A percentile compares a stretch with the other conserved stretches of the same genome.
These are phyloP conservation scores for Desmodus rotundus DNA, from an alignment of 2,113 vertebrate genomes.

Conservation along the genomic window DNA sequence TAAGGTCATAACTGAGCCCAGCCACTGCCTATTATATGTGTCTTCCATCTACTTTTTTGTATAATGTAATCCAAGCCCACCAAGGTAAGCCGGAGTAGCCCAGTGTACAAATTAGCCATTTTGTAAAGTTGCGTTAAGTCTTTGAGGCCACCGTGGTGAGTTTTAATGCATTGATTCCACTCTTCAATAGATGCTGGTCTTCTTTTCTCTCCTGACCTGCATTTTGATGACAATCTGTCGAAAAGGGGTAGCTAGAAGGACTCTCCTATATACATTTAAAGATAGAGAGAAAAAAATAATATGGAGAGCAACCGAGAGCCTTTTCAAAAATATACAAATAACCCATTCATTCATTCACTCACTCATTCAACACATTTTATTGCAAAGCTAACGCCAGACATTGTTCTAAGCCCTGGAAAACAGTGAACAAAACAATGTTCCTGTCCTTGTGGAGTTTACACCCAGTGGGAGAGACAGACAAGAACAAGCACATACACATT, in stretches of 20 bases:
- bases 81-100: neutral
- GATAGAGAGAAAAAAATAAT: neutral
- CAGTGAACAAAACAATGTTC: neutral
- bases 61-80: neutral
- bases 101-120: constrained; percentile 64
- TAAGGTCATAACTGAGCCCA: constrained; percentile 38
- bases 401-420: neutral
- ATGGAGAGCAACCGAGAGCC: neutral
- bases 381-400: neutral
- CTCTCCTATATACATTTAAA: neutral
- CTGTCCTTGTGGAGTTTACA: neutral
- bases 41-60: constrained; percentile 29
- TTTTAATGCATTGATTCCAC: constrained; percentile 35
- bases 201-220: constrained; percentile 42
- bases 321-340: neutral
- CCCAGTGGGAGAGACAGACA: neutral
- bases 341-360: neutral
- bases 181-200: constrained; percentile 47
- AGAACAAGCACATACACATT: neutral
- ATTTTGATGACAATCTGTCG: constrained; percentile 33
- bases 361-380: neutral
- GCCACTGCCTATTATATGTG: neutral
- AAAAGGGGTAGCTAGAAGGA: neutral
- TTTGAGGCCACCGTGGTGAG: constrained; percentile 49
- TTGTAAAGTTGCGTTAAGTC: constrained; percentile 50